A percentile compares a stretch with the other conserved stretches of the same genome.
phyloP scores from a whole-genome alignment of 2,113 vertebrate species.

The Vimba vimba region DNA sequence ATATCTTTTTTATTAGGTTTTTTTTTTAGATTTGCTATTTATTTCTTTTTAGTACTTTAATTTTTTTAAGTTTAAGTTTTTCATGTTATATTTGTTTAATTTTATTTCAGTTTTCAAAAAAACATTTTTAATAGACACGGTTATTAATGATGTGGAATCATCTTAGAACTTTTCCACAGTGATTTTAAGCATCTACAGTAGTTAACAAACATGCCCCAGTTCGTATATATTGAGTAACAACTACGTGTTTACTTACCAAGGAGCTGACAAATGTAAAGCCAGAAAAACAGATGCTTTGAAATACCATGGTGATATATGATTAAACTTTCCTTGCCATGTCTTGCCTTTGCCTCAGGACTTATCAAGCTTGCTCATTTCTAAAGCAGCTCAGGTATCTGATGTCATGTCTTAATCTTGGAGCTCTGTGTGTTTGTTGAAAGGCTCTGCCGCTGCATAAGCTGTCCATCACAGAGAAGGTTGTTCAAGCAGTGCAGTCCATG shows the following conservation, averaged over 20 bases:
- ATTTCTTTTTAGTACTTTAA: too few species aligned
- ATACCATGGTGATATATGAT: neutral
- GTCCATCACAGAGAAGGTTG: conserved; percentile 98
- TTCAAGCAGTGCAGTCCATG: conserved; percentile 99
- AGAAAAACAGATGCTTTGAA: neutral
- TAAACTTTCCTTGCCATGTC: neutral
- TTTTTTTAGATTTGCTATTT: too few species aligned
- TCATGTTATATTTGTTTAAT: too few species aligned
- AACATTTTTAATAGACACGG: too few species aligned
- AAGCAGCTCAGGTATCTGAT: neutral
- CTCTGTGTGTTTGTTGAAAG: conserved; percentile 69
- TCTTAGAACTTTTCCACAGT: neutral
- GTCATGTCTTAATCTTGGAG: neutral
- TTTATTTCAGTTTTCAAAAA: neutral
- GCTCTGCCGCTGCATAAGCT: conserved; percentile 97
- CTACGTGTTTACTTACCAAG: neutral
- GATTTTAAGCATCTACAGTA: too few species aligned
- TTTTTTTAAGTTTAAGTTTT: too few species aligned
- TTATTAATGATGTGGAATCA: neutral
- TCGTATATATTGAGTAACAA: neutral
- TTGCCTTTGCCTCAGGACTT: neutral
- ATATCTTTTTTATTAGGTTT: too few species aligned
- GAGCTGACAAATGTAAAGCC: neutral
- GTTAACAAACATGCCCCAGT: neutral
- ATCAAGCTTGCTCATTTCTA: neutral